Evolutionary conservation across 2,888 invertebrate genomes (phyloP), one percentile per base, ranked within the genome.

Genomic region (Spodoptera exigua): DNA sequence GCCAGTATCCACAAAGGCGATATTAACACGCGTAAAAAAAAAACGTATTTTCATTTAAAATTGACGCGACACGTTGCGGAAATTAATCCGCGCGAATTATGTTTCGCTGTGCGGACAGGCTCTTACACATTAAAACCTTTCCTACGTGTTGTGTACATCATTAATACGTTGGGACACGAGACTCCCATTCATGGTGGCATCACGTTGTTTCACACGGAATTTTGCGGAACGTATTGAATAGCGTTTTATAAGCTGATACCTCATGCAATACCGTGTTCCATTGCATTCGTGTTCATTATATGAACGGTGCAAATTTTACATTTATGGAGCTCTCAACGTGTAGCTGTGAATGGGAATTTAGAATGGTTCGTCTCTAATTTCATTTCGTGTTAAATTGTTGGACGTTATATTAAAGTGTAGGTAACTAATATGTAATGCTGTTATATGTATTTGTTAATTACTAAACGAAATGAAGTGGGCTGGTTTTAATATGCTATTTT

Each of bases 321-420:
- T 27, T 27, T 27, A 27, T 27, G 27, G 12, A 44, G 53, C 41
- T 47, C 27, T 9, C 27, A 5, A 27, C 27, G n/a, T 2, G 27
- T 10, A 47, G 36, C 27, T 48, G 39, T 13, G 47, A 39, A 39
- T 16, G 13, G 7, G 14, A 70, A 57, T 43, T 37, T 13, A 13
- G 13, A 62, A 56, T 41, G 13, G 14, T 48, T 49, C 13, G 7
- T 18, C 36, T 37, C 3, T 2, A 56, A 36, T 69, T 63, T 40
- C 36, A 39, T 63, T 52, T 37, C 35, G 13, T 17, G 37, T 53
- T 52, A 36, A 37, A 46, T 41, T 35, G 11, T 18, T 17, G 37
- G 17, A 16, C 27, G 5, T 4, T 14, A 9, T 21, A 10, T 13
- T 27, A 27, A 35, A 16, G 27, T 35, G n/a, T 21, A 14, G 13